Conservation (phyloP, 2,888 invertebrate species). For the Diplolepis rosae region DNA sequence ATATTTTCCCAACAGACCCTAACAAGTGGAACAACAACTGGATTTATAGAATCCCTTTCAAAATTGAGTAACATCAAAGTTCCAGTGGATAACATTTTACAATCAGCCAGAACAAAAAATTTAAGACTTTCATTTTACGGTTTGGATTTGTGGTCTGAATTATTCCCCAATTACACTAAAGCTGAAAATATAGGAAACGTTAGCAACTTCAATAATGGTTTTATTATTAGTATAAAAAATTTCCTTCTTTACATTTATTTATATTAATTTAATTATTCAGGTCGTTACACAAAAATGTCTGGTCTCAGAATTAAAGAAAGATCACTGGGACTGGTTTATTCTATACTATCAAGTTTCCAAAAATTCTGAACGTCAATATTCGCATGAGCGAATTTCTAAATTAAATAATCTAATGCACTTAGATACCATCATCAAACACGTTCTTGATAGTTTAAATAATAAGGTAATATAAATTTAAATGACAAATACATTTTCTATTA, state of each 20-base stretch:
- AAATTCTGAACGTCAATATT: neutral
- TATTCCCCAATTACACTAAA: neutral
- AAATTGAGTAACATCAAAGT: neutral
- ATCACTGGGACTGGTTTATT: constrained; percentile 6
- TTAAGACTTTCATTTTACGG: neutral
- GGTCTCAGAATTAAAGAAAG: neutral
- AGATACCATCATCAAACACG: neutral
- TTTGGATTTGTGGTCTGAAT: neutral
- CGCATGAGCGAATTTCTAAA: neutral
- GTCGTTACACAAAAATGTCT: neutral
- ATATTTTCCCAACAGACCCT: constrained; percentile 1
- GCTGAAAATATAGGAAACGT: neutral
- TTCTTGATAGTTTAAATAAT: neutral
- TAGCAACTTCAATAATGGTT: neutral
- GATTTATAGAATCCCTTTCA: neutral
- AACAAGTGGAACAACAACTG: neutral
- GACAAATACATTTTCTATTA: neutral
- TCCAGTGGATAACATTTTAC: neutral
- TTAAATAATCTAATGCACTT: neutral
- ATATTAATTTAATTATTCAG: neutral
- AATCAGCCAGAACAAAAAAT: neutral
- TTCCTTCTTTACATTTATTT: neutral
- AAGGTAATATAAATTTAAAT: neutral
- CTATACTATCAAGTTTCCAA: neutral
- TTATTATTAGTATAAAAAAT: neutral